phyloP scores from a whole-genome alignment of 2,113 vertebrate species.

The Gulo gulo region DNA sequence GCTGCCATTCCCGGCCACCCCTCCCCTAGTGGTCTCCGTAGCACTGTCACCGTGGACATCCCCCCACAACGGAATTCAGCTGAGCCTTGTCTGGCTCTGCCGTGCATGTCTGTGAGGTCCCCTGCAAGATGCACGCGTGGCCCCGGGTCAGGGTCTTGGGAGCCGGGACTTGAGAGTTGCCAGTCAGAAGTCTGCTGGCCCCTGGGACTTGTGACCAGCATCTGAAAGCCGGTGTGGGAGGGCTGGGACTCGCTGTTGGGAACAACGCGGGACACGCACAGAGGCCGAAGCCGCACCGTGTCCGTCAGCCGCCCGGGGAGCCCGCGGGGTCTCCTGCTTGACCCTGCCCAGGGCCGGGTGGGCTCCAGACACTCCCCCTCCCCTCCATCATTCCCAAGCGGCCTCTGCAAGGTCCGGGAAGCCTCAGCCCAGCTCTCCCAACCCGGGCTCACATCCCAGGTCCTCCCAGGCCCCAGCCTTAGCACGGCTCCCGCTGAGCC shows the following conservation, averaged over 20 bases:
- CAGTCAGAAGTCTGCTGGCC: neutral
- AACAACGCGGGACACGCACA: fast-evolving
- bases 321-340: fast-evolving
- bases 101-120: fast-evolving
- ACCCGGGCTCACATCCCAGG: neutral
- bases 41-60: fast-evolving
- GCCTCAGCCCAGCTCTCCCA: neutral
- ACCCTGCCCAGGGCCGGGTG: neutral
- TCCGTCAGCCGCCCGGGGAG: neutral
- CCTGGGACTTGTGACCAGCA: neutral
- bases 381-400: fast-evolving
- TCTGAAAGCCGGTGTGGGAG: no score
- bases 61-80: fast-evolving
- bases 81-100: neutral
- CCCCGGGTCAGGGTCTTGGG: fast-evolving
- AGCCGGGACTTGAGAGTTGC: neutral
- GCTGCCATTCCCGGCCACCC: fast-evolving
- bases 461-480: neutral
- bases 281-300: neutral
- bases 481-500: neutral
- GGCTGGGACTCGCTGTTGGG: neutral
- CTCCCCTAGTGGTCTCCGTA: neutral
- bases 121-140: neutral
- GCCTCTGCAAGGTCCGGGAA: neutral
- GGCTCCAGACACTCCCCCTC: no score